phyloP scores from a whole-genome alignment of 2,113 vertebrate species.

The Balaenoptera acutorostrata region DNA sequence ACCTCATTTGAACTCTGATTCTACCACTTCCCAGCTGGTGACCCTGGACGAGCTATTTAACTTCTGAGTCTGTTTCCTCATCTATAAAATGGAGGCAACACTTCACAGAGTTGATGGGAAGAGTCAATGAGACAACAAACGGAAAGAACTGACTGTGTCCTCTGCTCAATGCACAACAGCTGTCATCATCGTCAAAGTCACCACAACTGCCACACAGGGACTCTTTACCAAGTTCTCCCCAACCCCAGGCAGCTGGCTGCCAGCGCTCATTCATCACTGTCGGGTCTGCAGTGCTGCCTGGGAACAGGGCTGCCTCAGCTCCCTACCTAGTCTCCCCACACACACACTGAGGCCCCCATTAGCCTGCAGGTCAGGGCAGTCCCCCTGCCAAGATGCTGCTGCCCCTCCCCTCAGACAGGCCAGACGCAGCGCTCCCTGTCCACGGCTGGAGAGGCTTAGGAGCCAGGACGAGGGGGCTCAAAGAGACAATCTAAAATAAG shows the following conservation, averaged over 20 bases:
- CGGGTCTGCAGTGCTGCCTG: not conserved
- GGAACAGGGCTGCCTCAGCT: not conserved
- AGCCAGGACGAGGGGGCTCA: not conserved
- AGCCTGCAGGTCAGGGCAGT: not conserved
- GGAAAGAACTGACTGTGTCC: not conserved
- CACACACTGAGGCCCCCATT: fast-evolving
- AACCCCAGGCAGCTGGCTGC: not conserved
- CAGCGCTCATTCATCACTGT: not conserved
- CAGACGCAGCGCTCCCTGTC: not conserved
- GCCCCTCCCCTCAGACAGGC: not conserved
- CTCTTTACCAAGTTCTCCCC: not conserved
- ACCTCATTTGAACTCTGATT: not conserved
- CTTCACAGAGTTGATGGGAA: not conserved
- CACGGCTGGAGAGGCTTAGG: not conserved
- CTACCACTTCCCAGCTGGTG: not conserved
- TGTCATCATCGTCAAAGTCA: not conserved
- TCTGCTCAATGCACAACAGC: not conserved
- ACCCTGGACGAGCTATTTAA: not conserved
- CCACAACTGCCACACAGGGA: not conserved
- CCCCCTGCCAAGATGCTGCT: not conserved
- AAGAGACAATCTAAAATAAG: not conserved
- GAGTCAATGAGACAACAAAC: not conserved
- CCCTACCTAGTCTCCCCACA: not conserved
- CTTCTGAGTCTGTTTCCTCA: not conserved
- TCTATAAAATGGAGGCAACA: not conserved